Evolutionary conservation across 2,888 invertebrate species (phyloP).

Genomic region (Ophion ellenae): DNA sequence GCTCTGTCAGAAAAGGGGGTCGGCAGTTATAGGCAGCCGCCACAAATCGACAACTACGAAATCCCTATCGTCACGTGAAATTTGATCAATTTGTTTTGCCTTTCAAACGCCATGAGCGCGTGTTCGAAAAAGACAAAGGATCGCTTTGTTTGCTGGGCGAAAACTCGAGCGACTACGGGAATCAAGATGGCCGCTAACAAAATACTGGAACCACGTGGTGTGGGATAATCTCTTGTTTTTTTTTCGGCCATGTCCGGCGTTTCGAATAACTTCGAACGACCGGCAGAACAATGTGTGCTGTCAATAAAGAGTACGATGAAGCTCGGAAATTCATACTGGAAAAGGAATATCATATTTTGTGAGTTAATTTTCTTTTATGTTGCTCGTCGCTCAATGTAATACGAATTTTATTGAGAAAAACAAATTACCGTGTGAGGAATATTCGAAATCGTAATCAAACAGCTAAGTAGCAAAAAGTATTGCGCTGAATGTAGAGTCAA

Average conservation of each 20-base stretch:
- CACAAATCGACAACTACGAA: slow-evolving; percentile 25
- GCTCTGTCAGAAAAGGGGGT: too few relatives aligned
- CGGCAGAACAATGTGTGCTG: slow-evolving; percentile 57
- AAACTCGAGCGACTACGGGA: not conserved
- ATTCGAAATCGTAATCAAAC: not conserved
- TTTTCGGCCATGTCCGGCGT: not conserved
- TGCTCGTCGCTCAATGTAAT: not conserved
- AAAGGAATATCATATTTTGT: slow-evolving; percentile 42
- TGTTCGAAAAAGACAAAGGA: not conserved
- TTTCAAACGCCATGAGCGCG: not conserved
- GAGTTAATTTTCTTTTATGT: slow-evolving; percentile 17
- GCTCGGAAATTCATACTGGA: slow-evolving; percentile 50
- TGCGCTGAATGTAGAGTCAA: too few relatives aligned
- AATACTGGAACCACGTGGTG: slow-evolving; percentile 27
- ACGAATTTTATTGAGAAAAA: not conserved
- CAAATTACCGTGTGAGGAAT: not conserved
- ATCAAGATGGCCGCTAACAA: slow-evolving; percentile 25
- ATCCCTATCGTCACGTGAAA: slow-evolving; percentile 18
- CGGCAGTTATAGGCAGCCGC: too few relatives aligned
- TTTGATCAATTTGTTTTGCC: slow-evolving; percentile 20
- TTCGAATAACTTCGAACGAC: not conserved
- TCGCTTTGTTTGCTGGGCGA: slow-evolving; percentile 2
- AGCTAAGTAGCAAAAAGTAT: too few relatives aligned
- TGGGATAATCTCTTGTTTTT: slow-evolving; percentile 11
- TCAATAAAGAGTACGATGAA: slow-evolving; percentile 58